A percentile compares a stretch with the other conserved stretches of the same genome.
Evolutionary conservation across 2,888 invertebrate species (phyloP).

Genomic region (Ellobium chinense): DNA sequence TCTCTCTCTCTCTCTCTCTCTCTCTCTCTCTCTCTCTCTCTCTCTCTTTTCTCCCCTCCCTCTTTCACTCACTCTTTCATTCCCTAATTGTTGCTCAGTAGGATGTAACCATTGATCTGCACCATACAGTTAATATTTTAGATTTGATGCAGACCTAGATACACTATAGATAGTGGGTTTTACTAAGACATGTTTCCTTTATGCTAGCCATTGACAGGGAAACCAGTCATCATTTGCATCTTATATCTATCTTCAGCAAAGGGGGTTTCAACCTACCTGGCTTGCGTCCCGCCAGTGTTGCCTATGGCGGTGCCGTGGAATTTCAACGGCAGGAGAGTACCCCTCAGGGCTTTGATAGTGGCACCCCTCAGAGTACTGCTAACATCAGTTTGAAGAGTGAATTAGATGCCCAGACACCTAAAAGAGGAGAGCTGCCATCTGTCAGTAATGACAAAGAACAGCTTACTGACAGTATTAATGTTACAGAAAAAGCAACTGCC

Average conservation of each 20-base stretch:
- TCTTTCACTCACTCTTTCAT: no score
- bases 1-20: no score
- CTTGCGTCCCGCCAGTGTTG: slow-evolving; percentile 68
- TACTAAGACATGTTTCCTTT: no score
- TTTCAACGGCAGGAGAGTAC: slow-evolving; percentile 48
- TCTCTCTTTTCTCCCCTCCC: no score
- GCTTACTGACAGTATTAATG: slow-evolving; percentile 68
- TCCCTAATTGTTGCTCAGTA: no score
- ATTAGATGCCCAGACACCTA: slow-evolving; percentile 70
- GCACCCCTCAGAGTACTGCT: slow-evolving; percentile 73
- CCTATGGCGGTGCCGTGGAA: slow-evolving; percentile 70
- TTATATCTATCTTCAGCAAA: slow-evolving; percentile 57
- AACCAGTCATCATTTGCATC: no score
- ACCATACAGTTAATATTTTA: no score
- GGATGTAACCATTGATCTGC: no score
- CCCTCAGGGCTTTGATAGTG: slow-evolving; percentile 76
- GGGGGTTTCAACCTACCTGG: slow-evolving; percentile 71
- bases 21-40: no score
- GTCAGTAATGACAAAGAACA: slow-evolving; percentile 73
- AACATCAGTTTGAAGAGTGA: slow-evolving; percentile 77
- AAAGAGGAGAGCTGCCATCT: slow-evolving; percentile 45
- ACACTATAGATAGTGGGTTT: no score
- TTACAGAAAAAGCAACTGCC: slow-evolving; percentile 65
- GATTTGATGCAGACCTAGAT: no score
- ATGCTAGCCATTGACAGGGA: no score